Base-by-base conservation (phyloP, 2,113 vertebrate genomes). In the Pholis gunnellus region DNA sequence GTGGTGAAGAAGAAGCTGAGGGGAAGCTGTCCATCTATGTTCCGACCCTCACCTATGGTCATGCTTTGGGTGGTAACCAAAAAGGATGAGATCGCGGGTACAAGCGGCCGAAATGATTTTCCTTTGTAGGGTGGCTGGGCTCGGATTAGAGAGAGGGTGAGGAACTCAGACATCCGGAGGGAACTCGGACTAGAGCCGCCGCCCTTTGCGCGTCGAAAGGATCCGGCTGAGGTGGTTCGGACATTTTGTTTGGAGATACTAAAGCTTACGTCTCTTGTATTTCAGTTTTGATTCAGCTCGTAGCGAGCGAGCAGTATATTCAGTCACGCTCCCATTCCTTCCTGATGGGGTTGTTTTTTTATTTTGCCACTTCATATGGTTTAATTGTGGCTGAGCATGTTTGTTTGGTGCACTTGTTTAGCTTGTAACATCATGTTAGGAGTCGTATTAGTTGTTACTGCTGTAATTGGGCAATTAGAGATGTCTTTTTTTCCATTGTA, bases 391-490 rank as follows among this genome's bases (percentile, higher is more conserved):
- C 20, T 31, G 7, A 38, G 34, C 14, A 13, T n/a, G 52, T 56
- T 18, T 46, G 64, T 34, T 71, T 70, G 64, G 42, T 25, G 40
- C 18, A 52, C 17, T 34, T 27, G 52, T 64, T 52, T 6, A 48
- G 57, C 17, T 70, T 42, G 44, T 64, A 46, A 17, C 61, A 6
- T 73, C 18, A 1, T 48, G 11, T 38, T 61, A 13, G 6, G 17
- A 36, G 22, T 6, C 6, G 18, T 17, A 8, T 22, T 66, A 9
- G 34, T 18, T 56, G 14, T 67, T 61, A 27, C 22, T 67, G 31
- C 31, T 40, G 15, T 34, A 59, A 72, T 50, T 42, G 63, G 68
- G 34, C 60, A 65, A 71, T 75, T 52, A 59, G 17, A 66, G 68
- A 46, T 34, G 10, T 22, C 4, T 20, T 52, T 29, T 29, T 56